Conservation (phyloP, 2,113 vertebrate genomes). For the Limanda limanda region DNA sequence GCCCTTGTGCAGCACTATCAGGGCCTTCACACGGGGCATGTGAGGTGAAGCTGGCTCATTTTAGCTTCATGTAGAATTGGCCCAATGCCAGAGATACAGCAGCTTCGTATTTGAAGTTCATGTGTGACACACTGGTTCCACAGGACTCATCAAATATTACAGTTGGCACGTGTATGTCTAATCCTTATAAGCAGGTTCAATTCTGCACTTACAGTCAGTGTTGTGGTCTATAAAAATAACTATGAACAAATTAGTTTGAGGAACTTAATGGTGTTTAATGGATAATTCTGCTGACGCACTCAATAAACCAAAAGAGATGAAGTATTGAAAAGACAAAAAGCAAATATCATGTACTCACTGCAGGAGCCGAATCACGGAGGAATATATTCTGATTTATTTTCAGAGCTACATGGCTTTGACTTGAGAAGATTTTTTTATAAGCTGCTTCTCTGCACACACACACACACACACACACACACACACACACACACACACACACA, state of each 20-base stretch:
- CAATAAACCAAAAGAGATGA: neutral
- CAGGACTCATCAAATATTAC: neutral
- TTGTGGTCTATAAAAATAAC: neutral
- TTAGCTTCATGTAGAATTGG: neutral
- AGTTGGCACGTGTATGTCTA: neutral
- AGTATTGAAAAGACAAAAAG: neutral
- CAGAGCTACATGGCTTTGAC: neutral
- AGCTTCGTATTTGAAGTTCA: neutral
- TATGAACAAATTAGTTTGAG: neutral
- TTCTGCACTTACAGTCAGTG: neutral
- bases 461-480: neutral
- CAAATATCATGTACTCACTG: neutral
- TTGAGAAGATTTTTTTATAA: neutral
- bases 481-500: neutral
- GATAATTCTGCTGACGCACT: neutral
- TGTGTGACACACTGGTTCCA: neutral
- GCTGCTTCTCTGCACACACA: neutral
- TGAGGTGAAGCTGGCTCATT: constrained; percentile 12
- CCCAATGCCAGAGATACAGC: neutral
- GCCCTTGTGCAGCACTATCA: neutral
- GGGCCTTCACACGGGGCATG: neutral
- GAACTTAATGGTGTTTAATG: neutral
- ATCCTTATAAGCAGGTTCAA: neutral
- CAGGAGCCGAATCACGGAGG: too few relatives aligned
- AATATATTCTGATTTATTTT: neutral